Conservation (phyloP, 2,113 vertebrate genomes). For the Tapirus terrestris region DNA sequence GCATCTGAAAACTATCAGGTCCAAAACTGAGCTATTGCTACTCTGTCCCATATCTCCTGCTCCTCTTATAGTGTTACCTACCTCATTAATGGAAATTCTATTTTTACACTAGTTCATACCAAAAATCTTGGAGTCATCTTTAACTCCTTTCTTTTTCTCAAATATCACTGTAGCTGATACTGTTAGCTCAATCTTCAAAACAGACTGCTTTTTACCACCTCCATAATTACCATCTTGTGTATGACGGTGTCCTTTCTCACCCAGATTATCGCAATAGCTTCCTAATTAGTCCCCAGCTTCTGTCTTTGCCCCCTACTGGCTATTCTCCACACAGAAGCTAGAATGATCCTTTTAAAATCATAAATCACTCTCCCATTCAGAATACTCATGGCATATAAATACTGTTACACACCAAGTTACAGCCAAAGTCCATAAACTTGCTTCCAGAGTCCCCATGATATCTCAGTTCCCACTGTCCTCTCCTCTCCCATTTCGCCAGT, state of each 20-base stretch:
- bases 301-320: not conserved
- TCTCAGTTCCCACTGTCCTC: not conserved
- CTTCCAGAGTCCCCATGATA: not conserved
- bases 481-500: not conserved
- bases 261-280: not conserved
- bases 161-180: not conserved
- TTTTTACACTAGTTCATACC: not conserved
- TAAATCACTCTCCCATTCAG: not conserved
- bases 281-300: not conserved
- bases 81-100: not conserved
- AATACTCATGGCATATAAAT: not conserved
- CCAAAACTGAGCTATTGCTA: not conserved
- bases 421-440: not conserved
- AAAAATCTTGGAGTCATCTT: not conserved
- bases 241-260: not conserved
- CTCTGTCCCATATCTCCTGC: not conserved
- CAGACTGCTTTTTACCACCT: not conserved
- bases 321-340: not conserved
- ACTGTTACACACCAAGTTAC: not conserved
- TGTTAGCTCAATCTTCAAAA: not conserved
- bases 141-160: not conserved
- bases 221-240: not conserved
- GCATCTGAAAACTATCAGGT: not conserved
- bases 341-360: not conserved
- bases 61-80: not conserved